Evolutionary conservation across 2,888 invertebrate genomes (phyloP), one percentile per base, ranked within the genome.

Genomic region (Digitonthophagus gazella): DNA sequence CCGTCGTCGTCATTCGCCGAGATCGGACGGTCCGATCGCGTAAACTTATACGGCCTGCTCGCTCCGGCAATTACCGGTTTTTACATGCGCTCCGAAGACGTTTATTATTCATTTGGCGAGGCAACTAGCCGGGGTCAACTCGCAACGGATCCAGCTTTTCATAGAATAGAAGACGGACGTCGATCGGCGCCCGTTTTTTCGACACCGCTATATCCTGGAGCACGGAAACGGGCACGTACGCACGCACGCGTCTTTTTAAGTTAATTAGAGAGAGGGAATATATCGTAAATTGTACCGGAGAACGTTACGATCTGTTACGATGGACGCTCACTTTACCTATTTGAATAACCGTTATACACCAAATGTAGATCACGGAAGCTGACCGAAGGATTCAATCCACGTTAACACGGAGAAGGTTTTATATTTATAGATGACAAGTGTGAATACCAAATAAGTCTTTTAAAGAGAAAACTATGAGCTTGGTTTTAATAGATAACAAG

Each of bases 11-110:
- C 2, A 11, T 44, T 44, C 67, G 58, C 65, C 74, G n/a, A n/a
- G n/a, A n/a, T n/a, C n/a, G n/a, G n/a, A n/a, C 74, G 74, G 75
- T 75, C 74, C 78, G 78, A 78, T 77, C 78, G 79, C 78, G 76
- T 77, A 72, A 73, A 74, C 78, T 72, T 79, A 78, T 79, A 79
- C 77, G 79, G 78, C 74, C 74, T 75, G 73, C 74, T 61, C 18
- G 61, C 8, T 5, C 28, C 72, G 72, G 72, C 76, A 75, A 76
- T 77, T 78, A 76, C 78, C 71, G 74, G 74, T 78, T 78, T 78
- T 79, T 79, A 74, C 74, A 74, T 69, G 71, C 67, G 63, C 58
- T 61, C 54, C 58, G 70, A 69, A 71, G 61, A 20, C 61, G 61
- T 61, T 61, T 61, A 61, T 61, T 61, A 61, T 61, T 61, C 61